phyloP scores from a whole-genome alignment of 2,113 vertebrate genomes.

The Etheostoma spectabile region DNA sequence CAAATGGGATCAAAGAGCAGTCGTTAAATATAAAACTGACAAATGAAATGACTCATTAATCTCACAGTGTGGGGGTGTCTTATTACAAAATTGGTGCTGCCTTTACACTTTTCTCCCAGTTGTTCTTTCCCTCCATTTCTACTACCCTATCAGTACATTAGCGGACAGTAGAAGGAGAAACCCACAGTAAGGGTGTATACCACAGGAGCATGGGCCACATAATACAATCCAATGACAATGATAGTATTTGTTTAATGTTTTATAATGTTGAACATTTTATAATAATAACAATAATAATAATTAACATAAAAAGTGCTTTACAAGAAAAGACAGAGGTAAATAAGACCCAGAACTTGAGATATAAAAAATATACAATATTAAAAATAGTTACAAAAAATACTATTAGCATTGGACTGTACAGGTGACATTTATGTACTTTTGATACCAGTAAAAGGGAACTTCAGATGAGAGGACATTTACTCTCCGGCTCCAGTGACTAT shows the following conservation, averaged over 20 bases:
- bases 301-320: too few relatives aligned
- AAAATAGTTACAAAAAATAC: too few relatives aligned
- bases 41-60: conserved; percentile 13
- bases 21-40: not conserved
- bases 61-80: not conserved
- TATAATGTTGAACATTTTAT: not conserved
- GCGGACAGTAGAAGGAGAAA: not conserved
- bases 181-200: not conserved
- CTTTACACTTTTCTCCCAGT: not conserved
- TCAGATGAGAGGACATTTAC: not conserved
- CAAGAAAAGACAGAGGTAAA: too few relatives aligned
- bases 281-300: too few relatives aligned
- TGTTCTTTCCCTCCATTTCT: not conserved
- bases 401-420: not conserved
- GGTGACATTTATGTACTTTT: conserved; percentile 7
- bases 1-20: not conserved
- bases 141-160: not conserved
- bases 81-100: not conserved
- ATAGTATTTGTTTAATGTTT: not conserved
- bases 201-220: not conserved
- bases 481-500: conserved; percentile 43
- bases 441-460: conserved; percentile 1
- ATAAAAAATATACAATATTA: too few relatives aligned
- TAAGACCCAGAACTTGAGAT: too few relatives aligned
- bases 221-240: not conserved